Evolutionary conservation across 2,113 vertebrate genomes (phyloP).

Genomic region (Laticauda laticaudata): DNA sequence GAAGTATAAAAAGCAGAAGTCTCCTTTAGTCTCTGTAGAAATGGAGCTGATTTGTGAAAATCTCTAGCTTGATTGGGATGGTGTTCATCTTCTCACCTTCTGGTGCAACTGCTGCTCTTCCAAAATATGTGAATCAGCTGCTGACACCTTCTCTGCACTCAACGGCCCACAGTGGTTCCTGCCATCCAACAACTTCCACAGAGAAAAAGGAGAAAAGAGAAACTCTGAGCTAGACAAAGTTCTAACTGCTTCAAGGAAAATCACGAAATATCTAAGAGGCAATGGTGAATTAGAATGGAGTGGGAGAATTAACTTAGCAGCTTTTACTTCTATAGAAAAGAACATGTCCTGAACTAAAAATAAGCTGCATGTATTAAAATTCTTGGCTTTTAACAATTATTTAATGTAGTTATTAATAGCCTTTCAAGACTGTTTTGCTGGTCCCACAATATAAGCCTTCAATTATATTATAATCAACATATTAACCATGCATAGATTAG

Average conservation of each 20-base stretch:
- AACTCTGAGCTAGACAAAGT: background rate
- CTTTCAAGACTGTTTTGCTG: background rate
- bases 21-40: background rate
- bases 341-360: background rate
- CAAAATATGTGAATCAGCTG: constrained; percentile 72
- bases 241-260: background rate
- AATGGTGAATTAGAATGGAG: background rate
- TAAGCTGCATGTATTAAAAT: background rate
- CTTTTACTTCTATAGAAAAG: background rate
- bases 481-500: background rate
- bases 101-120: constrained; percentile 80
- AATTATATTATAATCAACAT: background rate
- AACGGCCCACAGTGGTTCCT: constrained; percentile 37
- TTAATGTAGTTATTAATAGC: background rate
- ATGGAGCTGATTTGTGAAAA: background rate
- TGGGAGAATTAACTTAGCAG: background rate
- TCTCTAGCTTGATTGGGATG: background rate
- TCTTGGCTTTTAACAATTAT: background rate
- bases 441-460: background rate
- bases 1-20: background rate
- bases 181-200: constrained; percentile 65
- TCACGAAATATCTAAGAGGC: too few relatives aligned
- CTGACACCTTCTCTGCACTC: constrained; percentile 68
- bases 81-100: constrained; percentile 63
- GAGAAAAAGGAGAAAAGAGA: background rate